A percentile compares a stretch with the other conserved stretches of the same genome.
Conservation (phyloP, 2,113 vertebrate species). For the Pachypanchax playfairii region DNA sequence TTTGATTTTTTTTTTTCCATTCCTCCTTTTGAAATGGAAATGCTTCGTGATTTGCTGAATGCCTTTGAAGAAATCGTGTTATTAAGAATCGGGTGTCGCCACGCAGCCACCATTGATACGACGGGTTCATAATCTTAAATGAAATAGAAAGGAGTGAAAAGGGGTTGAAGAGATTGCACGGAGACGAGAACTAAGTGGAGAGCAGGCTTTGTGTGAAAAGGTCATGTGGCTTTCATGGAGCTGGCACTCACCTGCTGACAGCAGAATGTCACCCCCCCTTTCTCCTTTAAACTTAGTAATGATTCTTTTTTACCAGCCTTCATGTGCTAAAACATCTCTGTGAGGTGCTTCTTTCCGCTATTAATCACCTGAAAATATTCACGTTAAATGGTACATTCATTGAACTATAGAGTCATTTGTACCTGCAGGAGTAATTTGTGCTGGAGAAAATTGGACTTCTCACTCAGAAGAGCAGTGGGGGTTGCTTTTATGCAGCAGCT, state of each 20-base stretch:
- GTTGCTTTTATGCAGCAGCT: not conserved
- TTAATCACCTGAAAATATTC: slow-evolving; percentile 19
- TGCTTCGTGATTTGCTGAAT: slow-evolving; percentile 74
- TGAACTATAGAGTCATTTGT: not conserved
- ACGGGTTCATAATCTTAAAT: slow-evolving; percentile 77
- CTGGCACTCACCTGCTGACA: slow-evolving; percentile 58
- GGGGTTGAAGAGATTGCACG: too few species aligned
- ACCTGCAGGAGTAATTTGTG: not conserved
- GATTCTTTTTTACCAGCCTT: slow-evolving; percentile 50
- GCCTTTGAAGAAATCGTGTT: slow-evolving; percentile 80
- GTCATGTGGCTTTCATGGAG: slow-evolving; percentile 63
- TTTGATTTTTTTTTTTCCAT: slow-evolving; percentile 20
- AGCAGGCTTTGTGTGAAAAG: slow-evolving; percentile 66
- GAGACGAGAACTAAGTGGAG: slow-evolving; percentile 68
- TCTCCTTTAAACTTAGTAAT: slow-evolving; percentile 59
- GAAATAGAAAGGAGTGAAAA: too few species aligned
- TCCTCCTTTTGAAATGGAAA: slow-evolving; percentile 82
- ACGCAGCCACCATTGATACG: slow-evolving; percentile 70
- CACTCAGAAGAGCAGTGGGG: not conserved
- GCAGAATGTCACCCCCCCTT: slow-evolving; percentile 65
- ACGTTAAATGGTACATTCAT: slow-evolving; percentile 7
- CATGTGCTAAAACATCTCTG: slow-evolving; percentile 29
- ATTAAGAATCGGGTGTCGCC: slow-evolving; percentile 79
- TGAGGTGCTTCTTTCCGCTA: slow-evolving; percentile 3
- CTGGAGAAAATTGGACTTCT: not conserved